Conservation (phyloP, 1,140 invertebrate genomes). For the Saccostrea glomerata region DNA sequence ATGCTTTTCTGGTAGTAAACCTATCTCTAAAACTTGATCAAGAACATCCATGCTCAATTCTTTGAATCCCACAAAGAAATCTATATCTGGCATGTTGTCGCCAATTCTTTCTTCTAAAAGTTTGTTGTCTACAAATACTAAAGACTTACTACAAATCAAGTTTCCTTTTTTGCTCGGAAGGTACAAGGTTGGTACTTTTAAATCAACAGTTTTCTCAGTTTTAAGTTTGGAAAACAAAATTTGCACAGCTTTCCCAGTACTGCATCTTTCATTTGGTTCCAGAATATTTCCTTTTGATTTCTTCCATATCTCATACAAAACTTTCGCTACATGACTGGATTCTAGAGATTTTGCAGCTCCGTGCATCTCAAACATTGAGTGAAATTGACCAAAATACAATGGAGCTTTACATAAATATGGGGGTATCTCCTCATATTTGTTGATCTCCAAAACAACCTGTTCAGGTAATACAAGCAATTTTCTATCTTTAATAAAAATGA, state of each 20-base stretch:
- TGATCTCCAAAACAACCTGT: slow-evolving; percentile 62
- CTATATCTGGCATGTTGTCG: slow-evolving; percentile 43
- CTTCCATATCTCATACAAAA: slow-evolving; percentile 9
- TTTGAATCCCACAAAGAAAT: slow-evolving; percentile 58
- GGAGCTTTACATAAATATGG: slow-evolving; percentile 65
- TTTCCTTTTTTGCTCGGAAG: slow-evolving; percentile 58
- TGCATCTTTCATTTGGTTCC: slow-evolving; percentile 61
- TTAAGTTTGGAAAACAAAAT: slow-evolving; percentile 43
- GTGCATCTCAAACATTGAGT: slow-evolving; percentile 62
- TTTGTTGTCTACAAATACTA: slow-evolving; percentile 53
- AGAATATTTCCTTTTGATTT: slow-evolving; percentile 55
- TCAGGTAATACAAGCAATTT: slow-evolving; percentile 41
- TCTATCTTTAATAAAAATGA: slow-evolving; percentile 20
- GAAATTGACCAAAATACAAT: slow-evolving; percentile 61
- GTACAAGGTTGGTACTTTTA: slow-evolving; percentile 55
- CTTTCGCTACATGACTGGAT: slow-evolving; percentile 54
- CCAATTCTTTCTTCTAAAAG: slow-evolving; percentile 38
- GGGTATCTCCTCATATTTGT: slow-evolving; percentile 60
- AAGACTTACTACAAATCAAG: slow-evolving; percentile 47
- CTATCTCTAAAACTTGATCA: slow-evolving; percentile 45
- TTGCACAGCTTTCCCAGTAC: slow-evolving; percentile 55
- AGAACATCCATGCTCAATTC: slow-evolving; percentile 42
- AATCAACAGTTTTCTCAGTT: not conserved
- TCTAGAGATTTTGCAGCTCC: slow-evolving; percentile 57
- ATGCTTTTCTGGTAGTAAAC: slow-evolving; percentile 52